Base-by-base conservation (phyloP, 1,140 invertebrate species). In the Drosophila paulistorum region DNA sequence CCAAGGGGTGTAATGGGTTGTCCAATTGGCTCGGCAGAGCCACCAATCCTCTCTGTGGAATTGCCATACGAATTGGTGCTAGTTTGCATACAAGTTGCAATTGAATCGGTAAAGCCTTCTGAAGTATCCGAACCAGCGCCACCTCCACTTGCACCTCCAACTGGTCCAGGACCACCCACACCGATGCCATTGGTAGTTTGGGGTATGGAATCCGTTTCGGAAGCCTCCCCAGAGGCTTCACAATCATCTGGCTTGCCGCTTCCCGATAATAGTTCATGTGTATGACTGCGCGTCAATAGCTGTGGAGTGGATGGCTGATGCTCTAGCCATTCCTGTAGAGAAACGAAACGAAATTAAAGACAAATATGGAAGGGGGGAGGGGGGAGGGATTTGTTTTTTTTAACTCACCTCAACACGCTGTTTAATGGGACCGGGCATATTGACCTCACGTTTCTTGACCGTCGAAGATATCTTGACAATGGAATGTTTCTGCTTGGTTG, bases 221-320 rank as follows among this genome's bases (percentile, higher is more conserved):
- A 98, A 68, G 97, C 97, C 93, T 98, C 97, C 20, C 96, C 96
- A 73, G 97, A 98, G 0, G 97, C 97, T 90, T 98, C 97, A 91
- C 97, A 98, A 90, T 92, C 91, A 45, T 91, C 90, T n/a, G 70
- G 84, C 55, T 89, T 89, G 35, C 41, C 35, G 7, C 35, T 23
- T 6, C 69, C 57, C 13, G 60, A 63, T 35, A 75, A 61, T 7
- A 71, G 41, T 62, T 71, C 69, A 35, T 77, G 65, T 14, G 65
- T 67, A 59, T 74, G 84, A 68, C 41, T 89, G 63, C 74, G 72
- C 30, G 69, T 78, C 14, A 84, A 33, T 39, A 81, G 57, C 45
- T 80, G 70, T 7, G 79, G 74, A 10, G 86, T 81, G 9, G 83
- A 67, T 3, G 91, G 90, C 55, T 92, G 91, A 69, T 92, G 87